These are phyloP conservation scores for Andricus grossulariae DNA, from an alignment of 1,140 invertebrate genomes.

Conservation along the genomic window DNA sequence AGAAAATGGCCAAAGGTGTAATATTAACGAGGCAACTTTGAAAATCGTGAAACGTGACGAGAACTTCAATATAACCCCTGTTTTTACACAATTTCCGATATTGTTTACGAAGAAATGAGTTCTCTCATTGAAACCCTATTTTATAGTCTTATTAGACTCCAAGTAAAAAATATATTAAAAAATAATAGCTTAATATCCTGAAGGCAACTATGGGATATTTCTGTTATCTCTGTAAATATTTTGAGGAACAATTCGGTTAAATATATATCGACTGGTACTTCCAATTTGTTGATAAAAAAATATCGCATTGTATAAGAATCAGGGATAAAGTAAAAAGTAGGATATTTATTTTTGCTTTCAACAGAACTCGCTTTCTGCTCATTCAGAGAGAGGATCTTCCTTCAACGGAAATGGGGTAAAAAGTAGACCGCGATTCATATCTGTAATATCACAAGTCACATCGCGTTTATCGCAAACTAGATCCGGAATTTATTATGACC, in stretches of 20 bases:
- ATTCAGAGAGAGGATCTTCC: conserved; percentile 9
- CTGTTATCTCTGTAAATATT: no score
- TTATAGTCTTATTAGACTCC: background rate
- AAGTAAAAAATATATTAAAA: no score
- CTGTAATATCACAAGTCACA: conserved; percentile 17
- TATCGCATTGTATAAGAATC: no score
- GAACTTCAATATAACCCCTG: background rate
- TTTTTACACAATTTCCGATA: background rate
- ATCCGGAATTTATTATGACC: conserved; percentile 15
- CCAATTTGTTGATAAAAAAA: no score
- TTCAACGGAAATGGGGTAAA: conserved; percentile 25
- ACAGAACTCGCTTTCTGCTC: background rate
- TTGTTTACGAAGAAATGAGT: no score
- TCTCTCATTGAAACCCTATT: background rate
- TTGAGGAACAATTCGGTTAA: no score
- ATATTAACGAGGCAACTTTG: conserved; percentile 15
- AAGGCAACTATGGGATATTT: no score
- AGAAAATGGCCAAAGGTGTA: conserved; percentile 11
- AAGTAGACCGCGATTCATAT: conserved; percentile 23
- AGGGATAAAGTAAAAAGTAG: background rate
- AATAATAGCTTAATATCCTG: no score
- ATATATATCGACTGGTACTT: no score
- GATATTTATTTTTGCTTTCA: conserved; percentile 23
- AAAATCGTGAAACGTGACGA: background rate
- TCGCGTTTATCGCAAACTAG: conserved; percentile 17